Evolutionary conservation across 1,140 invertebrate species (phyloP).

Genomic region (Megalopta genalis): DNA sequence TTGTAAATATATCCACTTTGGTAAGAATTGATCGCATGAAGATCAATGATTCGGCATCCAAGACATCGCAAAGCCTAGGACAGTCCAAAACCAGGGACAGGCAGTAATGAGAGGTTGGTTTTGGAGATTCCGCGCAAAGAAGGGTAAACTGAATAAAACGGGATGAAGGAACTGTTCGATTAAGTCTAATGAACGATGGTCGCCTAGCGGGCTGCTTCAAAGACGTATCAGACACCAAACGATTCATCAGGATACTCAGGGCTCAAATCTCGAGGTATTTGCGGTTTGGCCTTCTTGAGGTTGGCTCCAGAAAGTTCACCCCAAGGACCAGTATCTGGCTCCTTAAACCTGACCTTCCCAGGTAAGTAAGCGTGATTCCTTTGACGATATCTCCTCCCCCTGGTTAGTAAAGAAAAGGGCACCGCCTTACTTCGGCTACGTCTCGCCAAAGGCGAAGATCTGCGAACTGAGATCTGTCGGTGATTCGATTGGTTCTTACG

Average conservation of each 20-base stretch:
- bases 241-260: slow-evolving; percentile 64
- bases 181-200: slow-evolving; percentile 66
- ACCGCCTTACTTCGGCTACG: slow-evolving; percentile 22
- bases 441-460: slow-evolving; percentile 19
- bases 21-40: no score
- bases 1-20: no score
- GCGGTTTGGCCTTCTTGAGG: slow-evolving; percentile 60
- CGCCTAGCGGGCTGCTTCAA: slow-evolving; percentile 60
- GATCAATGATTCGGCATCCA: no score
- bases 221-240: slow-evolving; percentile 60
- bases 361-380: slow-evolving; percentile 64
- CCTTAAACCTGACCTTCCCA: slow-evolving; percentile 65
- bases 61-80: no score
- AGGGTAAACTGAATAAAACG: slow-evolving; percentile 28
- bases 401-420: slow-evolving; percentile 46
- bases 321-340: slow-evolving; percentile 57
- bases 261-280: slow-evolving; percentile 64
- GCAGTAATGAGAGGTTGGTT: slow-evolving; percentile 8
- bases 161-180: slow-evolving; percentile 51
- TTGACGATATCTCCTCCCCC: slow-evolving; percentile 56
- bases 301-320: slow-evolving; percentile 60
- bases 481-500: slow-evolving; percentile 28
- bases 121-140: slow-evolving; percentile 1
- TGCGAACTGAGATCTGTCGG: slow-evolving; percentile 22
- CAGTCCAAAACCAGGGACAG: background rate